Evolutionary conservation across 2,113 vertebrate species (phyloP).

Genomic region (Odocoileus virginianus): DNA sequence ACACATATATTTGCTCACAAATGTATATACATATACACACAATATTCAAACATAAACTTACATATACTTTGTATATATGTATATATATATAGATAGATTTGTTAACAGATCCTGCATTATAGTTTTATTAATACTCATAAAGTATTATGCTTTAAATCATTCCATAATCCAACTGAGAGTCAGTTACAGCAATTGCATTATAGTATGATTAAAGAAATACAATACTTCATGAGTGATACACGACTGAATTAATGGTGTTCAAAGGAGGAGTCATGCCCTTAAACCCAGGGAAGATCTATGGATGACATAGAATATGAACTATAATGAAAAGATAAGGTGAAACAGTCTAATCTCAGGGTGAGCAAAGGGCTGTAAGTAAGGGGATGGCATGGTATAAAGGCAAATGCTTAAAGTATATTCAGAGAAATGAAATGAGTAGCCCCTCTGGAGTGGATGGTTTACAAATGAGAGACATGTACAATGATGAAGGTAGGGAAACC

Average conservation of each 20-base stretch:
- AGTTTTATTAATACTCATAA: neutral
- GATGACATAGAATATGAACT: neutral
- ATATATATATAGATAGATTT: neutral
- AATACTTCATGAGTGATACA: neutral
- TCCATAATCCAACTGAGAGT: neutral
- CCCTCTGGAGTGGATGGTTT: neutral
- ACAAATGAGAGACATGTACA: neutral
- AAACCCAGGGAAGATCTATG: neutral
- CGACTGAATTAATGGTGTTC: neutral
- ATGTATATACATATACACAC: neutral
- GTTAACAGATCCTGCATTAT: neutral
- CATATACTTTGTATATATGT: neutral
- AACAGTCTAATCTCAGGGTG: neutral
- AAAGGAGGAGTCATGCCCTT: neutral
- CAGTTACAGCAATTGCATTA: fast-evolving
- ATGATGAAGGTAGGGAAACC: neutral
- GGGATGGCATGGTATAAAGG: neutral
- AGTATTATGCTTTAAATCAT: neutral
- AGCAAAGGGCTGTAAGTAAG: neutral
- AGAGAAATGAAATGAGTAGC: neutral
- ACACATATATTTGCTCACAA: neutral
- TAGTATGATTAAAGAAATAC: neutral
- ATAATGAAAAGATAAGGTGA: neutral
- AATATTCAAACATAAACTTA: neutral
- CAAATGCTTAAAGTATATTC: neutral